Base-by-base conservation (phyloP, 2,888 invertebrate species). In the Stenolophus ochropezus region DNA sequence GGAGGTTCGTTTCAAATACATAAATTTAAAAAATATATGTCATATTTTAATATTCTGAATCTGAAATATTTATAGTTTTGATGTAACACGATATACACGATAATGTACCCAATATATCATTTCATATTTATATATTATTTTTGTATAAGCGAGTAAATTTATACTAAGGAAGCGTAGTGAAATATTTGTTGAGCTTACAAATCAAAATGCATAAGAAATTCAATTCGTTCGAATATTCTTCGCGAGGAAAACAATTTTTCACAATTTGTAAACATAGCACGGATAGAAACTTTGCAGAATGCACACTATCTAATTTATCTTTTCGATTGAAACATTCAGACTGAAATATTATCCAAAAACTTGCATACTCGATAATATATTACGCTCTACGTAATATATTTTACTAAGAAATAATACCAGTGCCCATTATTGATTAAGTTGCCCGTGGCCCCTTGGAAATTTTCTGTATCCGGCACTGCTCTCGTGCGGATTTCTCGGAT, bases 401-500 rank as follows among this genome's bases (percentile, higher is more conserved):
- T 42, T 11, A 42, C 33, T 42, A 42, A 42, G 33, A 42, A 42
- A 42, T 42, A 42, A 42, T 42, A 42, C 33, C 11, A 11, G 8
- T 42, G 33, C 11, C 33, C 33, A 42, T 42, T 42, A 42, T 42
- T 42, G 33, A 42, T 42, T 42, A 42, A 42, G 33, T 42, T 42
- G 6, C 33, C 33, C 33, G 8, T 42, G 4, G 8, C 33, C 33
- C 33, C 33, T 42, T 6, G 33, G 11, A 42, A 42, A 42, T 42
- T 42, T 42, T 11, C 4, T 11, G 6, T 11, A 6, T 2, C 33
- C 11, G 33, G 33, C 33, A 42, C 33, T 42, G 33, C 11, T 69
- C 21, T 33, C 69, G 69, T 69, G 69, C 33, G 69, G 69, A 69
- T 69, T 69, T 42, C 11, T 42, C 42, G 69, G 69, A 69, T 69